These are phyloP conservation scores for Mellivora capensis DNA, from an alignment of 2,113 vertebrate genomes.

Conservation along the genomic window DNA sequence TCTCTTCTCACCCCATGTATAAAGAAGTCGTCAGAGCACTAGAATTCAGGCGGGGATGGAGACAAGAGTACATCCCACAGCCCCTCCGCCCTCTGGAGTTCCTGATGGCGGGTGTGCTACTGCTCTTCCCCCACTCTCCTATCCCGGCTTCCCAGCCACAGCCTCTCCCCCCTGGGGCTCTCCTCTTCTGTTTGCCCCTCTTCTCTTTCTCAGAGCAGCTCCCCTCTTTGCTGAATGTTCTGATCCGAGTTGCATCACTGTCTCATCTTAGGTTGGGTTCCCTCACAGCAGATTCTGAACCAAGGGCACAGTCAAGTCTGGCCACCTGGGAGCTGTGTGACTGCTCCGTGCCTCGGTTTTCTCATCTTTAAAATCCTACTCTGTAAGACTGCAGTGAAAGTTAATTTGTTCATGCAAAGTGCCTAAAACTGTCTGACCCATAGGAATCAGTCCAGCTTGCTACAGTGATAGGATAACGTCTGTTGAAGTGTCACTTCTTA, in stretches of 20 bases:
- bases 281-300: neutral
- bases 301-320: neutral
- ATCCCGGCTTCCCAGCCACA: neutral
- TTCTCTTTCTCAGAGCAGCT: neutral
- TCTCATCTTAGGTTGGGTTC: neutral
- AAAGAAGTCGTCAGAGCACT: neutral
- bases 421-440: neutral
- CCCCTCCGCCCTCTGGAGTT: neutral
- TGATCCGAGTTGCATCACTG: neutral
- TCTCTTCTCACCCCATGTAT: neutral
- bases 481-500: neutral
- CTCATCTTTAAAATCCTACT: neutral
- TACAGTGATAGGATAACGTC: no score
- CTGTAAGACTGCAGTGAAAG: neutral
- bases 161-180: no score
- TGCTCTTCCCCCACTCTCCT: neutral
- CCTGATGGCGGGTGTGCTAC: rapidly evolving
- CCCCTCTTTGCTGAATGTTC: neutral
- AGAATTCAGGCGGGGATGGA: neutral
- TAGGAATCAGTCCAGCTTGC: neutral
- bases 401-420: neutral
- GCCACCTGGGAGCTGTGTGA: neutral
- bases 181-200: rapidly evolving
- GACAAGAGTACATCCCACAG: neutral
- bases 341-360: neutral